Base-by-base conservation (phyloP, 2,888 invertebrate species). In the Zygogramma bicolorata region DNA sequence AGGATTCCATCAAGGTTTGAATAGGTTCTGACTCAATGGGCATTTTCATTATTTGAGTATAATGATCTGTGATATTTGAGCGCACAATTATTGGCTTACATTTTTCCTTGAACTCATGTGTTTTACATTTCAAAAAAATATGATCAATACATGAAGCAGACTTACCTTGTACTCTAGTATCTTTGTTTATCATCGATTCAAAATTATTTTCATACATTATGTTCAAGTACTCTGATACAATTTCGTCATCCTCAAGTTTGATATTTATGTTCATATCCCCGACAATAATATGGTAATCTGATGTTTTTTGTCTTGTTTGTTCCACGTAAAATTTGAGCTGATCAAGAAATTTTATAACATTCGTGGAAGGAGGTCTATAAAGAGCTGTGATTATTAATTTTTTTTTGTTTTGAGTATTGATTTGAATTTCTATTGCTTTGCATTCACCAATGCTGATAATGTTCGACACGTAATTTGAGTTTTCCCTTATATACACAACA, bases 301-400 rank as follows among this genome's bases (percentile, higher is more conserved):
- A 46, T 29, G 18, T 27, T 18, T 27, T 27, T 31, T 22, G 46
- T 49, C 49, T 22, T 59, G 59, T n/a, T 49, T 65, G 49, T 65
- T 65, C 53, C 34, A 65, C 20, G 65, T 31, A 53, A 4, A 31
- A 13, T 25, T 53, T 34, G 49, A 65, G 53, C 49, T 65, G 31
- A 20, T 53, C 34, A 10, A 57, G 53, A 57, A 58, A 53, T 53
- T 27, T 29, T 65, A 27, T 65, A 22, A 65, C n/a, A 29, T 46
- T 65, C 29, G 34, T 49, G 31, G 31, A 49, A 65, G 65, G 65
- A 31, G 65, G 22, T 65, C 53, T 65, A 57, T 57, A 65, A 25
- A 65, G 57, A 40, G 65, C 57, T 58, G 34, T 53, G 60, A 61
- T 61, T 61, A 61, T 61, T 38, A 61, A 20, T 60, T 61, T 42